phyloP scores from a whole-genome alignment of 2,888 invertebrate genomes.

The Cylindroiulus punctatus region DNA sequence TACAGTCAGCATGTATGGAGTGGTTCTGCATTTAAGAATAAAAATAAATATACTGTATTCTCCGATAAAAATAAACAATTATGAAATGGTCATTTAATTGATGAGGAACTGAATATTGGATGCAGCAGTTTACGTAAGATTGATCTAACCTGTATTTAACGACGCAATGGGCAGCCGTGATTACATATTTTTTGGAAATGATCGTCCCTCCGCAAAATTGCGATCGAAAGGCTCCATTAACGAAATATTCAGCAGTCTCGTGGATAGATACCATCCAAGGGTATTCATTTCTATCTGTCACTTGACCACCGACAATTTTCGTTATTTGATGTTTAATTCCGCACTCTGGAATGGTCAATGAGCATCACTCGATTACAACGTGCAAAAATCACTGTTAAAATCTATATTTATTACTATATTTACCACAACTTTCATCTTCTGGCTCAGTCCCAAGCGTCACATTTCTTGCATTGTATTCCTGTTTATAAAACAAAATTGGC shows the following conservation, averaged over 20 bases:
- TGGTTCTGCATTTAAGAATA: not conserved
- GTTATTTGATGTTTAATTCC: slow-evolving; percentile 6
- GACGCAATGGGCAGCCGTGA: slow-evolving; percentile 55
- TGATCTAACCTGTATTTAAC: slow-evolving; percentile 14
- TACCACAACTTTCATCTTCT: not conserved
- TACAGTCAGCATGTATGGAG: not conserved
- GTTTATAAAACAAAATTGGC: too few species aligned
- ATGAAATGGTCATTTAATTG: too few species aligned
- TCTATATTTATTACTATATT: not conserved
- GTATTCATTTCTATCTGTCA: slow-evolving; percentile 51
- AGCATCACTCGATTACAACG: not conserved
- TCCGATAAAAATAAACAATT: too few species aligned
- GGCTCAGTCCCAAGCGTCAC: not conserved
- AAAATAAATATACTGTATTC: not conserved
- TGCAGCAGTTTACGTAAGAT: too few species aligned
- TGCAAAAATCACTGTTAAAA: not conserved
- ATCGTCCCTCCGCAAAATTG: slow-evolving; percentile 55
- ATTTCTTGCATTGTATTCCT: not conserved
- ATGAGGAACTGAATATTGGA: too few species aligned
- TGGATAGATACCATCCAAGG: slow-evolving; percentile 56
- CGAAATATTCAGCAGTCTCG: slow-evolving; percentile 8
- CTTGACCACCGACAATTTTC: slow-evolving; percentile 55
- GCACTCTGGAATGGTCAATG: slow-evolving; percentile 24
- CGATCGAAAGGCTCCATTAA: slow-evolving; percentile 50
- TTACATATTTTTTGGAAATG: slow-evolving; percentile 49